Evolutionary conservation across 1,140 invertebrate genomes (phyloP).

Genomic region (Trialeurodes vaporariorum): DNA sequence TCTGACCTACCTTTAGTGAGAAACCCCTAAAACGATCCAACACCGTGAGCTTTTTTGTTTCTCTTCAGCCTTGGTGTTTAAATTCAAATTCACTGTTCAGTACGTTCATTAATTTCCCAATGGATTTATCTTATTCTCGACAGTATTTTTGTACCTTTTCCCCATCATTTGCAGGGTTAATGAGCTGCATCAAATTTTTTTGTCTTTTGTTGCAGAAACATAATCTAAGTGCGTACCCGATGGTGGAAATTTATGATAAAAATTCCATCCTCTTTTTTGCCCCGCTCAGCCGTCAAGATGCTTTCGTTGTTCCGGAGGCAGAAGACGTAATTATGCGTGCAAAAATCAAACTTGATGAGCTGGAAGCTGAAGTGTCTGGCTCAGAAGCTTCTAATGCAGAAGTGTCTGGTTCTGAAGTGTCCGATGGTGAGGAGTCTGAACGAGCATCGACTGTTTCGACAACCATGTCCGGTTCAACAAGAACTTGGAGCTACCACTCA

Average conservation of each 20-base stretch:
- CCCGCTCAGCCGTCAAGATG: conserved; percentile 9
- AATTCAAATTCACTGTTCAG: too few relatives aligned
- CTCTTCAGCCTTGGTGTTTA: too few relatives aligned
- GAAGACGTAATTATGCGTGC: background rate
- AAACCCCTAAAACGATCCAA: too few relatives aligned
- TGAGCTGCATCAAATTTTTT: too few relatives aligned
- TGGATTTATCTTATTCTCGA: too few relatives aligned
- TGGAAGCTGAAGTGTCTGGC: background rate
- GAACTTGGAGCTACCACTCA: background rate
- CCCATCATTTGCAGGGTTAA: too few relatives aligned
- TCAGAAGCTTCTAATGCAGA: background rate
- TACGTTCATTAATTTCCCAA: too few relatives aligned
- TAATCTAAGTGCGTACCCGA: conserved; percentile 11
- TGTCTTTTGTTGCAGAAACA: conserved; percentile 16
- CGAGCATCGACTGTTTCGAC: background rate
- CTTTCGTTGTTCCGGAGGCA: conserved; percentile 14
- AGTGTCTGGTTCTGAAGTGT: background rate
- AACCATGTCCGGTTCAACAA: background rate
- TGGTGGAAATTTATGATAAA: conserved; percentile 8
- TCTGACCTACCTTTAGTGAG: too few relatives aligned
- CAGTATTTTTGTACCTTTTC: too few relatives aligned
- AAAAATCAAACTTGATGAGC: background rate
- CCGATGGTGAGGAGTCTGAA: too few relatives aligned
- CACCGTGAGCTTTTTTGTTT: too few relatives aligned
- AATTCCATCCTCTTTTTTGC: conserved; percentile 7